Base-by-base conservation (phyloP, 1,140 invertebrate species). In the Aphelenchoides avenae region DNA sequence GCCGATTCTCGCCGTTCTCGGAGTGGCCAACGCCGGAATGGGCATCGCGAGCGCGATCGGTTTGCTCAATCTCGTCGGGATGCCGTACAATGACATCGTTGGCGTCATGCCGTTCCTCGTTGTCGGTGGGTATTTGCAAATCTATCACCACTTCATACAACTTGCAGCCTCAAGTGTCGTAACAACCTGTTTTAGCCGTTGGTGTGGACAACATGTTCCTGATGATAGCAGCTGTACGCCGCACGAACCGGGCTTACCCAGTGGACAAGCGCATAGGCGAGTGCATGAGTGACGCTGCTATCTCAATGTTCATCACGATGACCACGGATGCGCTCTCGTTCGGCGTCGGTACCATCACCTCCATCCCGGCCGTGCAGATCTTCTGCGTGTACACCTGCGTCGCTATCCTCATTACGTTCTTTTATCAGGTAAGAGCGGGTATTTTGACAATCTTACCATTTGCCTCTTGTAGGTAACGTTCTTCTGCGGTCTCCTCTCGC, bases 371-470 rank as follows among this genome's bases (percentile, higher is more conserved):
- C 5, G 89, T 97, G 1, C 85, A 88, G 74, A 94, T 95, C 65
- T 97, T 97, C 79, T 96, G 91, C 80, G 87, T 91, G 67, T 96
- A 95, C 78, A 91, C 89, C 56, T 89, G 90, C 71, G 84, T 89
- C 31, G 89, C 91, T 0, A 89, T 95, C 2, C 82, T 87, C 36
- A 89, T 94, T 66, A 92, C 91, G 1, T 96, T 94, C 78, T 70
- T 94, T 1, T 95, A 90, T 84, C 91, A 96, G 77, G 80, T 65
- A 27, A n/a, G n/a, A n/a, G n/a, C n/a, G n/a, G n/a, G n/a, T n/a
- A n/a, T n/a, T n/a, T 91, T 94, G 82, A 94, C 93, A 78, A 85
- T 87, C 26, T 47, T 55, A 27, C n/a, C 7, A 15, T 22, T 6
- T 3, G 5, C 11, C 27, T 60, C 0, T 13, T 61, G 39, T 30